Evolutionary conservation across 1,140 invertebrate genomes (phyloP).

Genomic region (Euschistus heros): DNA sequence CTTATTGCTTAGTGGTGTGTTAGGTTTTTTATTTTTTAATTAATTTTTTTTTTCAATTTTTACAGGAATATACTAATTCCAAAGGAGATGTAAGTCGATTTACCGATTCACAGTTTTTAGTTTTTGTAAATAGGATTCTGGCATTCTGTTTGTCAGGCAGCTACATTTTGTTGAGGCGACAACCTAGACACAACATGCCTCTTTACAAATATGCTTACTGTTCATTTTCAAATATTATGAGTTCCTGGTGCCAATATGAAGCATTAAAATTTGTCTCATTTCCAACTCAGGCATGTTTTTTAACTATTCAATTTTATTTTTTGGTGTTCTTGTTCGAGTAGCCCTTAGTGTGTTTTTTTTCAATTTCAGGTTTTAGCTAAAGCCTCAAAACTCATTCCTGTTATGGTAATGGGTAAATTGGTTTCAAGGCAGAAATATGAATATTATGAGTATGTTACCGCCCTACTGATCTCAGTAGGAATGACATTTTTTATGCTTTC

Average conservation of each 20-base stretch:
- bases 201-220: constrained; percentile 94
- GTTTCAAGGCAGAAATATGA: constrained; percentile 82
- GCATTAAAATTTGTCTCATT: constrained; percentile 97
- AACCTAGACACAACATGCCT: constrained; percentile 68
- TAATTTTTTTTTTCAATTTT: constrained; percentile 16
- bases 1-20: no score
- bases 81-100: constrained; percentile 57
- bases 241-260: constrained; percentile 99
- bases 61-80: constrained; percentile 18
- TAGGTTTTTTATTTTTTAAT: no score
- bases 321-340: neutral
- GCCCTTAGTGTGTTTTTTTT: constrained; percentile 13
- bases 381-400: constrained; percentile 90
- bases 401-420: constrained; percentile 96
- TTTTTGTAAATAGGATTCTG: constrained; percentile 84
- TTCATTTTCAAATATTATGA: constrained; percentile 95
- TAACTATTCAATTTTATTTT: neutral
- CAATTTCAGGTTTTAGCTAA: constrained; percentile 80
- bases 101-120: constrained; percentile 87
- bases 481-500: constrained; percentile 80
- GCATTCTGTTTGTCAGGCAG: constrained; percentile 64
- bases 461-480: constrained; percentile 78
- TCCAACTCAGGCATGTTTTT: constrained; percentile 65
- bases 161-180: constrained; percentile 47
- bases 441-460: constrained; percentile 86